A percentile compares a stretch with the other conserved stretches of the same genome.
These are phyloP conservation scores for Hirundo rustica DNA, from an alignment of 2,797 vertebrate species.

Conservation along the genomic window DNA sequence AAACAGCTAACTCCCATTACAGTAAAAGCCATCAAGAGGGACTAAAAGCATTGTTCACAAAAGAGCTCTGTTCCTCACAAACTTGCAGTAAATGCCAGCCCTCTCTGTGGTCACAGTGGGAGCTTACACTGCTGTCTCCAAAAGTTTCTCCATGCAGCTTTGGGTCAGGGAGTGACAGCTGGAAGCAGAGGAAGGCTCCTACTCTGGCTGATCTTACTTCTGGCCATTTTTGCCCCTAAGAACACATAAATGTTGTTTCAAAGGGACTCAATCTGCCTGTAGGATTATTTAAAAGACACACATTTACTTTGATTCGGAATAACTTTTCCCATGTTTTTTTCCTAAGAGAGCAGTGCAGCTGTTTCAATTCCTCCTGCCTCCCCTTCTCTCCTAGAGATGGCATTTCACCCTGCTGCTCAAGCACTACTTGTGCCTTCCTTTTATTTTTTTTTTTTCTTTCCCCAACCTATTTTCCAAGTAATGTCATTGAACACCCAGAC, in stretches of 20 bases:
- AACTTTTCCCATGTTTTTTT: not conserved
- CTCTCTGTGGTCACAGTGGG: not conserved
- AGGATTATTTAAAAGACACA: not conserved
- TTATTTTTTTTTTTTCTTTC: not conserved
- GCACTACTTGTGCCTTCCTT: not conserved
- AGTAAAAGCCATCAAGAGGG: constrained; percentile 10
- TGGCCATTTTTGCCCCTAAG: not conserved
- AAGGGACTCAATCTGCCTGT: not conserved
- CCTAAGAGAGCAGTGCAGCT: not conserved
- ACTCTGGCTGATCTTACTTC: not conserved
- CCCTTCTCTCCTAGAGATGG: not conserved
- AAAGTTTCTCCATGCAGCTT: not conserved
- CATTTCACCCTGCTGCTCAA: not conserved
- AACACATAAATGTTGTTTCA: not conserved
- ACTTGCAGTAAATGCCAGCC: not conserved
- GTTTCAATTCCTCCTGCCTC: not conserved
- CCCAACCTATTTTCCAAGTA: not conserved
- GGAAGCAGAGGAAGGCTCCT: not conserved
- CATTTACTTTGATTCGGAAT: not conserved
- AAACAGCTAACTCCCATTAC: constrained; percentile 6
- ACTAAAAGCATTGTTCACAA: not conserved
- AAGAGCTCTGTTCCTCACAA: constrained; percentile 3
- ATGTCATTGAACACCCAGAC: not conserved
- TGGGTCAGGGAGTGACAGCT: not conserved
- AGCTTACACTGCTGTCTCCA: not conserved